A percentile compares a stretch with the other conserved stretches of the same genome.
Evolutionary conservation across 1,140 invertebrate genomes (phyloP).

Genomic region (Bradynema listronoti): DNA sequence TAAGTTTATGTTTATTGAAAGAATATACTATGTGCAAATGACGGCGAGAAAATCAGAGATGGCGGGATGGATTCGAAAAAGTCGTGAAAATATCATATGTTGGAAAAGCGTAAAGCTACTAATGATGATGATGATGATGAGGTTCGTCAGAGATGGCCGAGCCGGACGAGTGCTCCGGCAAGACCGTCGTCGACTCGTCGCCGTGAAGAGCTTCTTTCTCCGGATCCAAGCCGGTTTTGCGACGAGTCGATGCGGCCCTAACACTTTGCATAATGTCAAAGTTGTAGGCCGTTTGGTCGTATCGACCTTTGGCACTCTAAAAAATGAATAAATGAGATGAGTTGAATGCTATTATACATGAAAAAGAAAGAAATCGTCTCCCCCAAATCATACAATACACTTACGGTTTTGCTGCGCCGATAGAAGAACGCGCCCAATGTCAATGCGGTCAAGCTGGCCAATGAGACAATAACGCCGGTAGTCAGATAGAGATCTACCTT

Average conservation of each 20-base stretch:
- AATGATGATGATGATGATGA: no score
- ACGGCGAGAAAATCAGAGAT: no score
- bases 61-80: no score
- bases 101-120: no score
- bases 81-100: no score
- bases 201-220: background rate
- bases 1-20: no score
- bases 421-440: slow-evolving; percentile 51
- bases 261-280: slow-evolving; percentile 10
- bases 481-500: slow-evolving; percentile 36
- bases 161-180: no score
- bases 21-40: no score
- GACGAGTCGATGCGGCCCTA: background rate
- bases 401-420: slow-evolving; percentile 48
- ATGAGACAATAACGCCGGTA: slow-evolving; percentile 35
- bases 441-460: slow-evolving; percentile 38
- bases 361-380: background rate
- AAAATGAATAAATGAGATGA: slow-evolving; percentile 25
- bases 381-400: slow-evolving; percentile 1
- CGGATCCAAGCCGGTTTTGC: slow-evolving; percentile 3
- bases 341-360: background rate
- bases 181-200: background rate
- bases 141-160: no score
- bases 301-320: slow-evolving; percentile 38
- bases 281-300: slow-evolving; percentile 18